Evolutionary conservation across 2,113 vertebrate species (phyloP).

Genomic region (Spheniscus mendiculus): DNA sequence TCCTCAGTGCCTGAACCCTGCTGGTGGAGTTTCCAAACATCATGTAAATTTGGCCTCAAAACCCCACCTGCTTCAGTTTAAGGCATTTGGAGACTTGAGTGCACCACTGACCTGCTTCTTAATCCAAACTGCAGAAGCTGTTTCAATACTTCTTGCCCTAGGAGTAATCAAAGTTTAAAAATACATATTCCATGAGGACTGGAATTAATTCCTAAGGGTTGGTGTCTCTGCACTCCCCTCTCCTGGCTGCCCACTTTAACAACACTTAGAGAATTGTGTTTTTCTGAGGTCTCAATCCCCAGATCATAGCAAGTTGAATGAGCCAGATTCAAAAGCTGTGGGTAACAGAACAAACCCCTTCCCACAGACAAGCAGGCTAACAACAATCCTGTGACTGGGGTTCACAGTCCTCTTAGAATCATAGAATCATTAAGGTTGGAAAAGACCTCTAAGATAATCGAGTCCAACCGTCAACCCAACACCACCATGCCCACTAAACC

Average conservation of each 20-base stretch:
- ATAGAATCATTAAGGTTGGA: too few relatives aligned
- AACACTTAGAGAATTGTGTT: background rate
- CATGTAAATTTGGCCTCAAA: background rate
- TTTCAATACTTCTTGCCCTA: background rate
- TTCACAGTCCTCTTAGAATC: background rate
- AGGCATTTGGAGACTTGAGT: background rate
- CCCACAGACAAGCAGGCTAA: background rate
- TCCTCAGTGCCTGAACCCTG: background rate
- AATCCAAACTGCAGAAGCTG: background rate
- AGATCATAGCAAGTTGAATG: background rate
- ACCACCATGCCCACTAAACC: too few relatives aligned
- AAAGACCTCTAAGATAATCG: too few relatives aligned
- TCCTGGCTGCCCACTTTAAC: background rate
- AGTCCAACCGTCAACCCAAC: too few relatives aligned
- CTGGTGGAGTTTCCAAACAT: background rate
- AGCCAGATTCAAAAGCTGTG: background rate
- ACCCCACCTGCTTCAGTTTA: background rate
- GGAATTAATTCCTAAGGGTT: background rate
- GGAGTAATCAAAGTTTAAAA: background rate
- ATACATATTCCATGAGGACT: background rate
- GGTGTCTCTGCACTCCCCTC: background rate
- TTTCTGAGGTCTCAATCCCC: background rate
- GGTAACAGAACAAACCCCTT: background rate
- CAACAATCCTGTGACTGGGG: too few relatives aligned
- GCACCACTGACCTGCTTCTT: background rate